phyloP scores from a whole-genome alignment of 1,140 invertebrate species.

The Ridgeia piscesae region DNA sequence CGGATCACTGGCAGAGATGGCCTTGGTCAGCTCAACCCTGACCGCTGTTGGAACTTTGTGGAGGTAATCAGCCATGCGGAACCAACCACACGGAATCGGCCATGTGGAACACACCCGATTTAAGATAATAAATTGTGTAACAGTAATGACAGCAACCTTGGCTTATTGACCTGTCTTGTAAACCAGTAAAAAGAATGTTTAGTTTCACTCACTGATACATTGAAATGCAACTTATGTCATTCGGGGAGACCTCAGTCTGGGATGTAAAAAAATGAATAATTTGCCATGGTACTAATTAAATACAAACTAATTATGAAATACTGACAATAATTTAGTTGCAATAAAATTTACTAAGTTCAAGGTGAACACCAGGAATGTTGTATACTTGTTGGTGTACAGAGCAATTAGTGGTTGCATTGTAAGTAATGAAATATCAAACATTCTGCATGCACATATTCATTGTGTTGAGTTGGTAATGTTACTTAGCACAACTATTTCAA shows the following conservation, averaged over 20 bases:
- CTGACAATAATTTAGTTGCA: neutral
- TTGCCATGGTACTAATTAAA: neutral
- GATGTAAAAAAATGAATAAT: neutral
- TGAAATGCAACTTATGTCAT: neutral
- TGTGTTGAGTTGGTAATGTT: neutral
- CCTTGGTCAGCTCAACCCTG: slow-evolving; percentile 72
- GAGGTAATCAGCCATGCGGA: slow-evolving; percentile 56
- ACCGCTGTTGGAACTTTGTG: slow-evolving; percentile 73
- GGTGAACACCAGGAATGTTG: neutral
- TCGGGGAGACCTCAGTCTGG: neutral
- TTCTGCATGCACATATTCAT: neutral
- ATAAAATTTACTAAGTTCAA: neutral
- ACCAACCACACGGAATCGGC: neutral
- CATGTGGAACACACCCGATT: neutral
- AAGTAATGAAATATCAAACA: neutral
- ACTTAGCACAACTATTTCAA: neutral
- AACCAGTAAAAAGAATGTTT: neutral
- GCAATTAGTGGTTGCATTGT: neutral
- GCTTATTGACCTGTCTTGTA: too few relatives aligned
- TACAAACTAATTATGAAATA: too few relatives aligned
- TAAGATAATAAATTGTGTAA: too few relatives aligned
- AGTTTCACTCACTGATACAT: neutral
- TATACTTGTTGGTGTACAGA: neutral
- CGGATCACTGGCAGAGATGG: slow-evolving; percentile 69
- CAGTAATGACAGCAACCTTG: too few relatives aligned